Conservation (phyloP, 2,888 invertebrate species). For the Alentia gelatinosa region DNA sequence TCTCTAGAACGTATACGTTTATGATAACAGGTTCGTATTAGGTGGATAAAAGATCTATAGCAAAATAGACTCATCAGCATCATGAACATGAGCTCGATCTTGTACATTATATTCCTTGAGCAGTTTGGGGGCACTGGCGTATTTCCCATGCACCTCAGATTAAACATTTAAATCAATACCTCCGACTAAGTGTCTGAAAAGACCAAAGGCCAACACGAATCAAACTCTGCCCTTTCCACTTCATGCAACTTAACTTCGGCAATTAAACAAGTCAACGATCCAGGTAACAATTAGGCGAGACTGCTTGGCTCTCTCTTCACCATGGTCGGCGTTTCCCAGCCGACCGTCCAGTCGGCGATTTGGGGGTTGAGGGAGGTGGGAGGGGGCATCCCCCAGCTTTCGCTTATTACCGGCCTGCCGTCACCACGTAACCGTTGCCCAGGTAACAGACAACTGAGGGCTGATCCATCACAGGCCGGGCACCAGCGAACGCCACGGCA, state of each 20-base stretch:
- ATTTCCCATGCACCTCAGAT: no score
- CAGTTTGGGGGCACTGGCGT: no score
- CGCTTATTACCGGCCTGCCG: slow-evolving; percentile 42
- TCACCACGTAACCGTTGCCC: slow-evolving; percentile 19
- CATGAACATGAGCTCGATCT: no score
- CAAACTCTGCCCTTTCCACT: background rate
- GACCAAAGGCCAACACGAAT: background rate
- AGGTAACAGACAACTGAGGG: background rate
- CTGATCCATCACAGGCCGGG: slow-evolving; percentile 15
- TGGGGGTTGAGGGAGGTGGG: background rate
- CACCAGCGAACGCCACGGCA: background rate
- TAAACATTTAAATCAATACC: no score
- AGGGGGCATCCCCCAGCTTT: background rate
- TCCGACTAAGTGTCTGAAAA: no score
- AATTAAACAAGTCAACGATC: background rate
- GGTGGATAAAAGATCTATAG: no score
- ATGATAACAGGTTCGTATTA: no score
- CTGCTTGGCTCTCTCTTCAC: background rate
- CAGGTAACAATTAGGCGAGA: background rate
- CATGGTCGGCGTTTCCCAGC: background rate
- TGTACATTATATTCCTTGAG: no score
- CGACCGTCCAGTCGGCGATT: background rate
- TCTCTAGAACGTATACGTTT: no score
- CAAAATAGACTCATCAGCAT: no score
- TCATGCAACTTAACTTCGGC: background rate